Percentiles rank a stretch among this genome's conserved stretches.
phyloP scores from a whole-genome alignment of 2,797 vertebrate genomes.

The Rhincodon typus region DNA sequence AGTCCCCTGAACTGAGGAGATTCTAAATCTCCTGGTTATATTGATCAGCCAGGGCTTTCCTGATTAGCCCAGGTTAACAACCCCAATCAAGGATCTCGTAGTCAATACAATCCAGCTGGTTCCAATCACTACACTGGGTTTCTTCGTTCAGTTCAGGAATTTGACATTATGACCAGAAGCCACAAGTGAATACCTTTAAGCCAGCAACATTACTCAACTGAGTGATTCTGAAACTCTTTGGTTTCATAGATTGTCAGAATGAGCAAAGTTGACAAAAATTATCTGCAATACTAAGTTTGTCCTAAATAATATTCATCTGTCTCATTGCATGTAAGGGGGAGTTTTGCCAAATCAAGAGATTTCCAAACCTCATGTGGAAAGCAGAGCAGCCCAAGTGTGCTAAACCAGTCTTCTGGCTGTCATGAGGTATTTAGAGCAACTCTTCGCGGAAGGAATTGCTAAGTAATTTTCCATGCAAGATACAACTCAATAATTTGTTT shows the following conservation, averaged over 20 bases:
- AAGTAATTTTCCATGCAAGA: background rate
- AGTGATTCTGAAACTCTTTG: background rate
- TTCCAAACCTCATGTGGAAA: background rate
- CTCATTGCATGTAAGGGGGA: background rate
- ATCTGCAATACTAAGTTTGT: background rate
- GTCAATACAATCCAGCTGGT: too few species aligned
- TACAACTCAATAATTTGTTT: background rate
- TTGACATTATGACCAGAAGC: background rate
- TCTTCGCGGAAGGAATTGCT: background rate
- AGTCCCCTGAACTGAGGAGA: too few species aligned
- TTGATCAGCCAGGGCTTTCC: too few species aligned
- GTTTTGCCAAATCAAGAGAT: background rate
- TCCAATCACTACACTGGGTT: background rate
- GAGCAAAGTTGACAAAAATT: background rate
- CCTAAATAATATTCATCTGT: background rate
- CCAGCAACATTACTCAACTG: background rate
- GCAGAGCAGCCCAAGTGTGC: background rate
- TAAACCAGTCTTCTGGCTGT: background rate
- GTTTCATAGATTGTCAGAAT: background rate
- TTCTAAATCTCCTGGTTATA: too few species aligned
- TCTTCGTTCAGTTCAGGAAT: background rate
- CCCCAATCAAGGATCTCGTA: too few species aligned
- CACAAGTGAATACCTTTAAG: background rate
- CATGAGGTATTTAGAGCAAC: background rate
- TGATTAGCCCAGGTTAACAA: too few species aligned